Base-by-base conservation (phyloP, 2,797 vertebrate species). In the Clarias fuscus region DNA sequence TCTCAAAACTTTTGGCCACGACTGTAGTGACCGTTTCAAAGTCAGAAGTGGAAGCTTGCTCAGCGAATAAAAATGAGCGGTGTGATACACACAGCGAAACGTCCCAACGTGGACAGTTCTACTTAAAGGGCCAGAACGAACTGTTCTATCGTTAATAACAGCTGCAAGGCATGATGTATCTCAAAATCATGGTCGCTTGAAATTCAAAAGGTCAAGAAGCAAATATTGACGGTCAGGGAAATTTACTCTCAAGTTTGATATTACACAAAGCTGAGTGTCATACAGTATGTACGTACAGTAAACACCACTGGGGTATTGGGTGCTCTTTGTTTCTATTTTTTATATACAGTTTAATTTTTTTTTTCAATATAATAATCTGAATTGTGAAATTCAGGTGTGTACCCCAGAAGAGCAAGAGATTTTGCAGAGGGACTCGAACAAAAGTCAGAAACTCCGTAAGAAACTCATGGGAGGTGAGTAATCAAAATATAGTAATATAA, bases 391-490 rank as follows among this genome's bases (percentile, higher is more conserved):
- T 53, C 86, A 99, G 98, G 98, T 99, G 0, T 99, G 98, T 91
- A 99, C 98, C 73, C 96, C 91, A 87, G 98, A 99, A 91, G 98
- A 99, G 90, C 96, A 97, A 85, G 97, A 97, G 91, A 97, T 99
- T 89, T 94, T 99, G 86, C 97, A 98, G 17, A 93, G 98, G 85
- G 98, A 99, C 91, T 99, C 98, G 61, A 99, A 99, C 93, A 99
- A 98, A 94, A 99, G 98, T 93, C 98, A 99, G 92, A 99, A 97
- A 92, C 92, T 99, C 64, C 92, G 97, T 86, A 99, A 99, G 92
- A 99, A 98, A 89, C 97, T 99, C 5, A 95, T 99, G 97, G 95
- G 96, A 94, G 97, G 98, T 98, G 91, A 92, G 94, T 13, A 76
- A 22, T 72, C 79, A 56, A 48, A 85, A 20, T 53, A 13, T 43